These are phyloP conservation scores for Venustoraphidia nigricollis DNA, from an alignment of 2,888 invertebrate species.

Conservation along the genomic window DNA sequence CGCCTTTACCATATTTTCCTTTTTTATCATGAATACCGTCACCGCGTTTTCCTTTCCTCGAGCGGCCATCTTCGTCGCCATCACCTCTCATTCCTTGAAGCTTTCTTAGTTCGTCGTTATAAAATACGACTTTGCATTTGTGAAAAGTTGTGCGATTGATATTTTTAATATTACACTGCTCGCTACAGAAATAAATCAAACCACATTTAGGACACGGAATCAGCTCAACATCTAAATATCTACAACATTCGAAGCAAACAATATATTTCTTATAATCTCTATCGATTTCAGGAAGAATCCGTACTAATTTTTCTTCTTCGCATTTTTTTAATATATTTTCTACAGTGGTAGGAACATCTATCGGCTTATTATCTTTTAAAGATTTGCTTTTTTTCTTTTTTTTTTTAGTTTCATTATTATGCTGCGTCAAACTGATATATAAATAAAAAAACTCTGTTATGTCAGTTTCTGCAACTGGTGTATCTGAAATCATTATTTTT, in stretches of 20 bases:
- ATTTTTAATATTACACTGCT: conserved; percentile 19
- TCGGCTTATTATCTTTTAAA: no score
- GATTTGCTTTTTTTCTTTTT: no score
- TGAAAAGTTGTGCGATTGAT: conserved; percentile 14
- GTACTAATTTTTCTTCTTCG: no score
- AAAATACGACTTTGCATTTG: conserved; percentile 13
- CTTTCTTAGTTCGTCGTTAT: conserved; percentile 8
- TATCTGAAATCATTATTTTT: no score
- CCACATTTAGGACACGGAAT: conserved; percentile 21
- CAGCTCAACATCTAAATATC: conserved; percentile 14
- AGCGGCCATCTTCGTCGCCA: neutral
- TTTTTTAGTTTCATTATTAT: no score
- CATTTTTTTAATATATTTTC: no score
- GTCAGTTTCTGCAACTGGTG: no score
- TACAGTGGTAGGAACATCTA: no score
- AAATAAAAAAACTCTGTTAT: no score
- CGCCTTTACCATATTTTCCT: neutral
- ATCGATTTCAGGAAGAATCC: conserved; percentile 9
- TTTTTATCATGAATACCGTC: neutral
- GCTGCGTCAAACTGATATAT: no score
- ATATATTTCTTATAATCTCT: conserved; percentile 16
- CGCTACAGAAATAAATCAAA: conserved; percentile 22
- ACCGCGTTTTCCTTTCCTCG: neutral
- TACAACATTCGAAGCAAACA: conserved; percentile 23
- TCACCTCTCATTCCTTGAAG: neutral